Evolutionary conservation across 1,140 invertebrate genomes (phyloP).

Genomic region (Diorhabda elongata): DNA sequence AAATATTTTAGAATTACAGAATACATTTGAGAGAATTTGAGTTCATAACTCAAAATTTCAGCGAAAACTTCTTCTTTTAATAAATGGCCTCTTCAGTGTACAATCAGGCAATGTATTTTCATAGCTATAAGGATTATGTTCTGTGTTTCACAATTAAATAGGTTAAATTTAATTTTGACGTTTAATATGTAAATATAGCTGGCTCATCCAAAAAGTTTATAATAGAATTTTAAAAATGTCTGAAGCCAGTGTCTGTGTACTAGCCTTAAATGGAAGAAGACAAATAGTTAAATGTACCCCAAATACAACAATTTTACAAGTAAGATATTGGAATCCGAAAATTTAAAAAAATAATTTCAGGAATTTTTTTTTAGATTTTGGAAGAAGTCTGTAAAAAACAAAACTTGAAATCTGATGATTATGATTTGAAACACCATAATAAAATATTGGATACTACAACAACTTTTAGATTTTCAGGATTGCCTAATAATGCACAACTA

Average conservation of each 20-base stretch:
- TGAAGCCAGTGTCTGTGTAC: constrained; percentile 50
- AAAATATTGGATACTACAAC: constrained; percentile 66
- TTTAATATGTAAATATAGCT: not conserved
- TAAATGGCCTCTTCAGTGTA: no score
- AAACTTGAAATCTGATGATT: constrained; percentile 64
- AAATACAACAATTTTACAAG: constrained; percentile 68
- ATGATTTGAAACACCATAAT: constrained; percentile 75
- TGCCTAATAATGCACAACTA: constrained; percentile 77
- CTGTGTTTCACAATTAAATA: not conserved
- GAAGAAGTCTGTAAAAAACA: constrained; percentile 78
- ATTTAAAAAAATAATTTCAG: not conserved
- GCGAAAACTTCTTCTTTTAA: no score
- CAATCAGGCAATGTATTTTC: no score
- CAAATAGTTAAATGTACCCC: constrained; percentile 64
- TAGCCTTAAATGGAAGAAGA: constrained; percentile 64
- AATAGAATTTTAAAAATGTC: constrained; percentile 22
- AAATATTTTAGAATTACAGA: no score
- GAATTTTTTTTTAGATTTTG: constrained; percentile 57
- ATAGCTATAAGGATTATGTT: not conserved
- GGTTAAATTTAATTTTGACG: not conserved
- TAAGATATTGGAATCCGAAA: constrained; percentile 36
- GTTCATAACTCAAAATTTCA: no score
- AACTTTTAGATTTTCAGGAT: constrained; percentile 70
- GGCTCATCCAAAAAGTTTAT: no score
- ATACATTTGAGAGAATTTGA: no score